Evolutionary conservation across 2,797 vertebrate genomes (phyloP).

Genomic region (Sphenopsis melanotis): DNA sequence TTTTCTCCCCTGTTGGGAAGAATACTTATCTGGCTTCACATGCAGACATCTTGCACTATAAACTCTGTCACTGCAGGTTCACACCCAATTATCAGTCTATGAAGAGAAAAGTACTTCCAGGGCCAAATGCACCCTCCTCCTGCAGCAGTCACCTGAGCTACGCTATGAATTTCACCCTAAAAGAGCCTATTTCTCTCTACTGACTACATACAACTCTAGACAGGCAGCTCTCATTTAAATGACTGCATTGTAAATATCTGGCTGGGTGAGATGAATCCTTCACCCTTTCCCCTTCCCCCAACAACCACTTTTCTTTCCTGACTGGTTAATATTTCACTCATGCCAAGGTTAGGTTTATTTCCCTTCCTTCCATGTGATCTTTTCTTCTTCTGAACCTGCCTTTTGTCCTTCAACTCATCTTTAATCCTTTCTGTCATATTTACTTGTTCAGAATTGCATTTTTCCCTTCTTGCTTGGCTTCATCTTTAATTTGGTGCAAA

Average conservation of each 20-base stretch:
- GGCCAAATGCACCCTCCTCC: not conserved
- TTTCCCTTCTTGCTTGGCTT: not conserved
- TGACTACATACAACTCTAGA: not conserved
- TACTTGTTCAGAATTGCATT: not conserved
- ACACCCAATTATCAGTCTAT: not conserved
- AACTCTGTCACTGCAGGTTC: not conserved
- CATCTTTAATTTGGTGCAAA: not conserved
- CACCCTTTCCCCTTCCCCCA: not conserved
- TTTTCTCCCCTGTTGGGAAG: not conserved
- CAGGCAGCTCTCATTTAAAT: not conserved
- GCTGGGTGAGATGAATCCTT: not conserved
- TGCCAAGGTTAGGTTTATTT: constrained; percentile 11
- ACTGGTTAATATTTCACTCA: constrained; percentile 32
- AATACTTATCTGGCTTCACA: not conserved
- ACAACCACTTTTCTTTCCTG: not conserved
- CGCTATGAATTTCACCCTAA: not conserved
- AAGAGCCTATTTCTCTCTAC: not conserved
- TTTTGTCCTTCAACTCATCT: not conserved
- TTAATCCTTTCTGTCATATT: not conserved
- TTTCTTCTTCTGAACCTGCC: not conserved
- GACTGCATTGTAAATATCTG: not conserved
- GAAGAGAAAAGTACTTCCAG: not conserved
- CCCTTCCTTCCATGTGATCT: not conserved
- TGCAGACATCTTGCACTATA: not conserved
- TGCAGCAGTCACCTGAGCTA: not conserved